A percentile compares a stretch with the other conserved stretches of the same genome.
These are phyloP conservation scores for Leptonema lineaticorne DNA, from an alignment of 1,140 invertebrate species.

Conservation along the genomic window DNA sequence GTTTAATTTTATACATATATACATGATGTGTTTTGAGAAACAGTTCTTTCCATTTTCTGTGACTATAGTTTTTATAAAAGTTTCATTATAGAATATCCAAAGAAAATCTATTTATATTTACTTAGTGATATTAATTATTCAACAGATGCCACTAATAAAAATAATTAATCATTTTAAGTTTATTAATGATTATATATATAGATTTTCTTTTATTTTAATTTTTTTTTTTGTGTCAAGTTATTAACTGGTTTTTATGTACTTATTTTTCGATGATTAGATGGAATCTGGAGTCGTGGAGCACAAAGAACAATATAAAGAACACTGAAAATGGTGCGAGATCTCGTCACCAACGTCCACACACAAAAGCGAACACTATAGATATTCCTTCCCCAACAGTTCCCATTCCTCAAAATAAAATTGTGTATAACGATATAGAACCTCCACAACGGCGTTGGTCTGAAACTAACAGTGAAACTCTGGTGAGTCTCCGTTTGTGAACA, in stretches of 20 bases:
- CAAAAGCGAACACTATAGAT: conserved; percentile 64
- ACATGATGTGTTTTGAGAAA: too few species aligned
- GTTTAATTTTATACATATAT: too few species aligned
- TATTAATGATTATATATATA: too few species aligned
- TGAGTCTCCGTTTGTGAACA: conserved; percentile 14
- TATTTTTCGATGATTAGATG: conserved; percentile 47
- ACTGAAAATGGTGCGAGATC: conserved; percentile 42
- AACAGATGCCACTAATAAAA: too few species aligned
- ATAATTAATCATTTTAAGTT: too few species aligned
- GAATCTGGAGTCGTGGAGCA: conserved; percentile 50
- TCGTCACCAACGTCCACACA: conserved; percentile 54
- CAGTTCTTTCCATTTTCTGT: too few species aligned
- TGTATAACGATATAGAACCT: conserved; percentile 18
- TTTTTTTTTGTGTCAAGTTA: conserved; percentile 45
- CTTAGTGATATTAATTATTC: too few species aligned
- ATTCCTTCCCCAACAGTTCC: conserved; percentile 53
- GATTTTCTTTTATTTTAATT: conserved; percentile 51
- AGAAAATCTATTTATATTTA: too few species aligned
- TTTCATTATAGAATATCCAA: too few species aligned
- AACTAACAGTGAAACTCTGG: conserved; percentile 31
- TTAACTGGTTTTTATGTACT: conserved; percentile 43
- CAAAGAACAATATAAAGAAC: conserved; percentile 50
- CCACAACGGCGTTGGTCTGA: conserved; percentile 35
- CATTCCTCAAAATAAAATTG: conserved; percentile 6
- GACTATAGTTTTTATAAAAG: too few species aligned